These are phyloP conservation scores for Papilio machaon DNA, from an alignment of 1,140 invertebrate genomes.

Conservation along the genomic window DNA sequence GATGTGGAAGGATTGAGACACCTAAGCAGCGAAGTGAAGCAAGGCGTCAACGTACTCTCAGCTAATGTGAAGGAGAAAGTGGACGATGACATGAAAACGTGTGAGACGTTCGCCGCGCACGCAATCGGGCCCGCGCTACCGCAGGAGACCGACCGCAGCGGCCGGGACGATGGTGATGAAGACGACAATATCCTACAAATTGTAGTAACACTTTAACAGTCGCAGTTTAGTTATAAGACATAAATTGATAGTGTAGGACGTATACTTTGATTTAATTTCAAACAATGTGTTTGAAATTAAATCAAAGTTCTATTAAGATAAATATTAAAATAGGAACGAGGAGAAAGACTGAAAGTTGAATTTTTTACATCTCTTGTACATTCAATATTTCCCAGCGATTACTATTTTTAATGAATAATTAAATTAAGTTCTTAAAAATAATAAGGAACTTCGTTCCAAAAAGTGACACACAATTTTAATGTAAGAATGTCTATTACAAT, in stretches of 20 bases:
- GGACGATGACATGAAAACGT: not conserved
- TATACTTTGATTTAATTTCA: not conserved
- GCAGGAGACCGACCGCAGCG: not conserved
- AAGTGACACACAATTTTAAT: no score
- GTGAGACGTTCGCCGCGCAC: not conserved
- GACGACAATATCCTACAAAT: constrained; percentile 8
- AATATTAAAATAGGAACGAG: not conserved
- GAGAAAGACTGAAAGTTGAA: constrained; percentile 1
- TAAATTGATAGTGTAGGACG: not conserved
- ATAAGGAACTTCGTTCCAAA: no score
- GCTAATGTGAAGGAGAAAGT: constrained; percentile 4
- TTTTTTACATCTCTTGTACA: not conserved
- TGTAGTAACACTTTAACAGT: not conserved
- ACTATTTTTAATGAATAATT: not conserved
- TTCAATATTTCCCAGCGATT: not conserved
- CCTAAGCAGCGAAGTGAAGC: not conserved
- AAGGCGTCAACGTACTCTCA: constrained; percentile 4
- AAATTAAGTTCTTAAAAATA: no score
- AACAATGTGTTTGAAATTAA: no score
- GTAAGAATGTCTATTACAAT: not conserved
- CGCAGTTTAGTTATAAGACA: not conserved
- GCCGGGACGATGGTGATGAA: not conserved
- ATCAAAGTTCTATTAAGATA: not conserved
- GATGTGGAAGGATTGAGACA: constrained; percentile 54
- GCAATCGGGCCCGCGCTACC: not conserved